These are phyloP conservation scores for Anoplolepis gracilipes DNA, from an alignment of 1,140 invertebrate species.

Conservation along the genomic window DNA sequence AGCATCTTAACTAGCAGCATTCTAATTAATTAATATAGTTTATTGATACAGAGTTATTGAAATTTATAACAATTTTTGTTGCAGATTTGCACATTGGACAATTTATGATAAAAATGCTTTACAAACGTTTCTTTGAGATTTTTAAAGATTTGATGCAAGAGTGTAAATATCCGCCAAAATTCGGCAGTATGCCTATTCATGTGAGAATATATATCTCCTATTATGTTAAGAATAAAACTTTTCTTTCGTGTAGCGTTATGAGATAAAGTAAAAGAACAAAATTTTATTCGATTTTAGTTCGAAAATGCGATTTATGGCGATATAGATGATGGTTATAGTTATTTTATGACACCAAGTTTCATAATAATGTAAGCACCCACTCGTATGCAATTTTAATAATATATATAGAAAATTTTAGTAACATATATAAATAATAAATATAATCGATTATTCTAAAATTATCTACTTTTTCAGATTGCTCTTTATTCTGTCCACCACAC, in stretches of 20 bases:
- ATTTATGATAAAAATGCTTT: constrained; percentile 88
- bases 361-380: constrained; percentile 88
- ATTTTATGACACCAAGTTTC: constrained; percentile 93
- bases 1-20: too few species aligned
- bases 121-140: constrained; percentile 88
- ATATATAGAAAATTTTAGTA: not conserved
- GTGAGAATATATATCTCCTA: constrained; percentile 67
- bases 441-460: not conserved
- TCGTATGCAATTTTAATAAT: constrained; percentile 13
- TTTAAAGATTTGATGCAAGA: constrained; percentile 86
- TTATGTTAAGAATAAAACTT: not conserved
- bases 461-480: constrained; percentile 89
- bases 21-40: too few species aligned
- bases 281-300: constrained; percentile 84
- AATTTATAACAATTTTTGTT: constrained; percentile 28
- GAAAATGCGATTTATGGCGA: constrained; percentile 90
- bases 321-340: constrained; percentile 85
- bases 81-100: constrained; percentile 91
- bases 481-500: constrained; percentile 92
- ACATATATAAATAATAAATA: not conserved
- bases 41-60: too few species aligned
- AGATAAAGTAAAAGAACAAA: not conserved
- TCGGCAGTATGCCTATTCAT: constrained; percentile 87
- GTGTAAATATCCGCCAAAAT: constrained; percentile 87
- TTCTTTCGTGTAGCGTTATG: too few species aligned